Evolutionary conservation across 2,888 invertebrate species (phyloP), one percentile per base, ranked within the genome.

Genomic region (Dexiosoma caninum): DNA sequence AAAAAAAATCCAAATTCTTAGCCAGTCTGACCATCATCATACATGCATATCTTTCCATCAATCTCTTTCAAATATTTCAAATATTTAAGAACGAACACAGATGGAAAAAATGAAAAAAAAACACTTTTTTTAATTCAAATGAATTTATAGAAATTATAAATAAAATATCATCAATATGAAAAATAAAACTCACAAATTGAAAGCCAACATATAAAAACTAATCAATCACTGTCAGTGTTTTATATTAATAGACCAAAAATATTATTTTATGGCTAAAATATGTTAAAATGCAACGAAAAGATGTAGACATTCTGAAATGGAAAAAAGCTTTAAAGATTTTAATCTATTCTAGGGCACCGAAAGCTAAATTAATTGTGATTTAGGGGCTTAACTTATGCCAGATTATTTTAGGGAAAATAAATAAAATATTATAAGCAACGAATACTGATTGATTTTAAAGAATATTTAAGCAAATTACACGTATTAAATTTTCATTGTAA

Each of bases 221-320:
- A 80, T 80, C 75, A 80, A 80, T 80, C 80, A 80, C 71, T 76
- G 80, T 80, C 80, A 75, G 46, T 71, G 70, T 66, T 70, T 75
- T 64, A 74, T 79, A 79, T 75, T 79, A 75, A 79, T 64, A 79
- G 79, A 75, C 74, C 35, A 42, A 64, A 59, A 75, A 70, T 64
- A 42, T 64, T 80, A 53, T 75, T 80, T 75, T 71, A 71, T 66
- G 21, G 30, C 37, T 60, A n/a, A 51, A 80, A 67, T 60, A 40
- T 55, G 55, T 23, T 46, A 67, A 55, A 42, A 40, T 32, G 27
- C 53, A 51, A 44, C 44, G 2, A 51, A 51, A 53, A 40, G 53
- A 10, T 4, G 19, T 23, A 40, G 21, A 46, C 40, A 27, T 51
- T 14, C n/a, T 14, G 42, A 32, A 59, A 35, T 12, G n/a, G n/a